phyloP scores from a whole-genome alignment of 2,888 invertebrate genomes.

The Andrena dorsata region DNA sequence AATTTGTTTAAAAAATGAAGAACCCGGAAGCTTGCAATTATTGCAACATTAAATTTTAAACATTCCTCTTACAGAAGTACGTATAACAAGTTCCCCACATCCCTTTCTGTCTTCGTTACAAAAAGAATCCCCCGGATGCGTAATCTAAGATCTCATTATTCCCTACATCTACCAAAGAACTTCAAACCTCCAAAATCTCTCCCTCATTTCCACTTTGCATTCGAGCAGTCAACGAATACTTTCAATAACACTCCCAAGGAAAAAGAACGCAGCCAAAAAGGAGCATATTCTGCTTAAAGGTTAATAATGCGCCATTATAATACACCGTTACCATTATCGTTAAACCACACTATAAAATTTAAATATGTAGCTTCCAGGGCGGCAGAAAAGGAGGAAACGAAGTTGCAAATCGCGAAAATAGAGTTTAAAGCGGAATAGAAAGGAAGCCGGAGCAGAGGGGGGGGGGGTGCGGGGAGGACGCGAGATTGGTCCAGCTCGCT shows the following conservation, averaged over 20 bases:
- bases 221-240: background rate
- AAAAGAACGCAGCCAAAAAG: background rate
- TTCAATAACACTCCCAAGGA: background rate
- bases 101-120: no score
- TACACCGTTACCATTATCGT: conserved; percentile 34
- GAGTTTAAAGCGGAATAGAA: conserved; percentile 22
- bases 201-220: no score
- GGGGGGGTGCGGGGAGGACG: background rate
- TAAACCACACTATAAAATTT: conserved; percentile 34
- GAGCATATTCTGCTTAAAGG: background rate
- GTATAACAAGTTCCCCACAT: no score
- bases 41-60: no score
- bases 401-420: conserved; percentile 40
- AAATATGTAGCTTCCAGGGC: background rate
- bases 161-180: background rate
- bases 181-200: no score
- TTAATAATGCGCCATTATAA: conserved; percentile 40
- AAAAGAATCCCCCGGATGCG: no score
- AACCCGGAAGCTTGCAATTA: no score
- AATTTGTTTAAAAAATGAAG: no score
- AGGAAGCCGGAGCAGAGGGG: background rate
- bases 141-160: background rate
- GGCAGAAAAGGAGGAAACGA: conserved; percentile 14
- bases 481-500: conserved; percentile 39
- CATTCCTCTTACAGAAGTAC: no score